Conservation (phyloP, 2,113 vertebrate species). For the Nettapus auritus region DNA sequence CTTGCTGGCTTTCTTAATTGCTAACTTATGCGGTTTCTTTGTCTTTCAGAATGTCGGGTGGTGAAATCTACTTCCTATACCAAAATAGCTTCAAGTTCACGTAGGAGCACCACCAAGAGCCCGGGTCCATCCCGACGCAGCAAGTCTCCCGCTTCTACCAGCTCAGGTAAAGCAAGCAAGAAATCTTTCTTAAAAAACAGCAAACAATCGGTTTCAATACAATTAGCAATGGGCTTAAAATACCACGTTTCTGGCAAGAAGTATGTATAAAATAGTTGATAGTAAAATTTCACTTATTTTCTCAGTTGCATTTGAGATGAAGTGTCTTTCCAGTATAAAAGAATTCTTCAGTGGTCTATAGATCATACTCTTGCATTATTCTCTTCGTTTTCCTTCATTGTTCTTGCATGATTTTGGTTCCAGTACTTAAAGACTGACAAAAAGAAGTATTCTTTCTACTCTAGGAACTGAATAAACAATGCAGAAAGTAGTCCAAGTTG, state of each 20-base stretch:
- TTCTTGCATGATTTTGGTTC: neutral
- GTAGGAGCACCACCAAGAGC: conserved; percentile 86
- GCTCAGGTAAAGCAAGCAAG: conserved; percentile 85
- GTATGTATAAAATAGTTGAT: neutral
- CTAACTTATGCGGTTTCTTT: conserved; percentile 50
- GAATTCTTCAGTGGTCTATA: neutral
- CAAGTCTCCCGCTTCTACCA: conserved; percentile 93
- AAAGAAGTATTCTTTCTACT: neutral
- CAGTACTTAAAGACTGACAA: neutral
- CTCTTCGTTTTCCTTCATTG: neutral
- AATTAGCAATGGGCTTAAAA: neutral
- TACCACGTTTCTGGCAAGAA: neutral
- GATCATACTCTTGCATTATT: neutral
- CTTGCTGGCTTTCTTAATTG: conserved; percentile 26
- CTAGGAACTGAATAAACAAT: neutral
- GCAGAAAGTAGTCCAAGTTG: neutral
- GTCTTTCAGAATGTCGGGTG: conserved; percentile 90
- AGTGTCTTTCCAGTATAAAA: neutral
- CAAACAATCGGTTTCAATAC: neutral
- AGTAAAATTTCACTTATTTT: neutral
- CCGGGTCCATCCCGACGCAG: conserved; percentile 90
- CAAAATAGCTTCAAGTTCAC: conserved; percentile 88
- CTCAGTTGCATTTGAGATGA: neutral
- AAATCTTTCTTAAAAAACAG: neutral
- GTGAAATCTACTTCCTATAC: conserved; percentile 96